Evolutionary conservation across 2,797 vertebrate species (phyloP).

Genomic region (Miichthys miiuy): DNA sequence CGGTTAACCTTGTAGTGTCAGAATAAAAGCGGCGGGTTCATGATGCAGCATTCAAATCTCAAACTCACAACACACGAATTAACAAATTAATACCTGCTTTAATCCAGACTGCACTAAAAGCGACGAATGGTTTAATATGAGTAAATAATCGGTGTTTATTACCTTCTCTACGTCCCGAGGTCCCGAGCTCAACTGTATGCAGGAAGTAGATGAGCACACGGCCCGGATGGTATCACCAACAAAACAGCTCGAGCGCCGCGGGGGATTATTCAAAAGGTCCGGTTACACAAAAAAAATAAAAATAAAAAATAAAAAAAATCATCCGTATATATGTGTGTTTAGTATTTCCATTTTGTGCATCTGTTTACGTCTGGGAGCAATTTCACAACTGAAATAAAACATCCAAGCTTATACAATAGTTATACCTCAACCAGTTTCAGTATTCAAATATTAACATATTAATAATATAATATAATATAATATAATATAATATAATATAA

Average conservation of each 20-base stretch:
- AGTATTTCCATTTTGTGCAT: background rate
- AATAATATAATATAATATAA: background rate
- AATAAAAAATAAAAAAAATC: background rate
- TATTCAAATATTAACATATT: background rate
- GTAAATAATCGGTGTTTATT: constrained; percentile 10
- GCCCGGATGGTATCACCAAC: constrained; percentile 51
- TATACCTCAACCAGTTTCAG: background rate
- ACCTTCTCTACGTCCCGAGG: constrained; percentile 61
- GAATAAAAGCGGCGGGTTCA: constrained; percentile 28
- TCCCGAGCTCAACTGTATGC: constrained; percentile 54
- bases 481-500: background rate
- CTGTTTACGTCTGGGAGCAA: too few species aligned
- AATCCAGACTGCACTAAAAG: accelerated
- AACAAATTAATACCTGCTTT: accelerated
- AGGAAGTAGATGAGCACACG: constrained; percentile 51
- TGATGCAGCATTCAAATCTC: background rate
- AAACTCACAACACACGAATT: accelerated
- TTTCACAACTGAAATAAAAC: too few species aligned
- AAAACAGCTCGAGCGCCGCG: background rate
- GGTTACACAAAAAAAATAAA: constrained; percentile 23
- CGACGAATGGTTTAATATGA: accelerated
- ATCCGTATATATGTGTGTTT: background rate
- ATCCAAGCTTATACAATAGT: background rate
- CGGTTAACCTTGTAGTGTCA: constrained; percentile 75
- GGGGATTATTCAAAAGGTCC: constrained; percentile 13